phyloP scores from a whole-genome alignment of 1,140 invertebrate species.

The Coelopa frigida region DNA sequence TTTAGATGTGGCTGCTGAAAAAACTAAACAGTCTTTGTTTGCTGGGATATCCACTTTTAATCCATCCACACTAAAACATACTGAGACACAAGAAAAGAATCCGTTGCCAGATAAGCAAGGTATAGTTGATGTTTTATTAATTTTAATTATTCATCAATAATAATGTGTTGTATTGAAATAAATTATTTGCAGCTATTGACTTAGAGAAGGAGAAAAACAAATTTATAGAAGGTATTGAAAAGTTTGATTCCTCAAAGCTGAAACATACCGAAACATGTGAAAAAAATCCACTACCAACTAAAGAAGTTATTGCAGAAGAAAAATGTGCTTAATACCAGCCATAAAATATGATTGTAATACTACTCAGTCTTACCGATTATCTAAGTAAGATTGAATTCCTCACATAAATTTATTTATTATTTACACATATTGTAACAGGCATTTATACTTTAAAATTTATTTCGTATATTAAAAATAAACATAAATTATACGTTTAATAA shows the following conservation, averaged over 20 bases:
- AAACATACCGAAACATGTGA: conserved; percentile 85
- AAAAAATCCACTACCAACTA: conserved; percentile 83
- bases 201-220: conserved; percentile 81
- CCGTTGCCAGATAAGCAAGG: conserved; percentile 90
- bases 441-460: no score
- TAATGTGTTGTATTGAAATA: no score
- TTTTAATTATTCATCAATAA: not conserved
- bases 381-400: no score
- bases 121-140: conserved; percentile 45
- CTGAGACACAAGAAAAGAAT: conserved; percentile 89
- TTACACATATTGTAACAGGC: no score
- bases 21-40: conserved; percentile 76
- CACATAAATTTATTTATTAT: no score
- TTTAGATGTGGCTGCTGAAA: conserved; percentile 78
- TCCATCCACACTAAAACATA: conserved; percentile 77
- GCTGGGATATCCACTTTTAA: conserved; percentile 81
- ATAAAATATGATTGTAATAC: no score
- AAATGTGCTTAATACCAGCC: conserved; percentile 62
- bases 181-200: conserved; percentile 66
- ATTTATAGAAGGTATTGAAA: conserved; percentile 79
- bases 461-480: no score
- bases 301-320: conserved; percentile 68
- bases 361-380: no score
- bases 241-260: conserved; percentile 75
- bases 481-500: no score